Base-by-base conservation (phyloP, 1,140 invertebrate genomes). In the Papilio machaon region DNA sequence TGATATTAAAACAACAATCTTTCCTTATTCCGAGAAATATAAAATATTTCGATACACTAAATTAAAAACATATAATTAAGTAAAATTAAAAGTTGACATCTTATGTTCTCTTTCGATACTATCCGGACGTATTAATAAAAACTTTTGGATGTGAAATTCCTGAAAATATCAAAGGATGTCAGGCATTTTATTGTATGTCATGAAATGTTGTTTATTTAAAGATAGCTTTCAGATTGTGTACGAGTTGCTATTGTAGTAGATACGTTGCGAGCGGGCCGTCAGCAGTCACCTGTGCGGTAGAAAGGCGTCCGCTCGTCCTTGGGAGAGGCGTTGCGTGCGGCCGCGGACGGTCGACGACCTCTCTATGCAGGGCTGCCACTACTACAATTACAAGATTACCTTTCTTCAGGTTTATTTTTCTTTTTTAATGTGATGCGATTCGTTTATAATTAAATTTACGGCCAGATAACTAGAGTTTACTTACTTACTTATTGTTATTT, bases 231-330 rank as follows among this genome's bases (percentile, higher is more conserved):
- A 23, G 73, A 30, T 47, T 49, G 47, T 47, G 43, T 17, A 74
- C 11, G 23, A 30, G 23, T 30, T 30, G 38, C 10, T n/a, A 35
- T 49, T 23, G 74, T 52, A 30, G 74, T 52, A 30, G 30, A 49
- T 10, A 52, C 47, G 15, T 76, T 49, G n/a, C 6, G 19, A 49
- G n/a, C 70, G 70, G 35, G 9, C 74, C 38, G 38, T 74, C 73
- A 74, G n/a, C 74, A n/a, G 43, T 76, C 74, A 76, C 74, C 74
- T 76, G 74, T 30, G n/a, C 74, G 19, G 74, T 76, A 76, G 74
- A 76, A 76, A 76, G 74, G 74, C 43, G 47, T 11, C n/a, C 73
- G 73, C 11, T 76, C 74, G 74, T 76, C 74, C 74, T 76, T 76
- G 74, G 46, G 74, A 76, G 74, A 76, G 74, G 47, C 74, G 19